Evolutionary conservation across 1,140 invertebrate species (phyloP).

Genomic region (Drosophila hydei): DNA sequence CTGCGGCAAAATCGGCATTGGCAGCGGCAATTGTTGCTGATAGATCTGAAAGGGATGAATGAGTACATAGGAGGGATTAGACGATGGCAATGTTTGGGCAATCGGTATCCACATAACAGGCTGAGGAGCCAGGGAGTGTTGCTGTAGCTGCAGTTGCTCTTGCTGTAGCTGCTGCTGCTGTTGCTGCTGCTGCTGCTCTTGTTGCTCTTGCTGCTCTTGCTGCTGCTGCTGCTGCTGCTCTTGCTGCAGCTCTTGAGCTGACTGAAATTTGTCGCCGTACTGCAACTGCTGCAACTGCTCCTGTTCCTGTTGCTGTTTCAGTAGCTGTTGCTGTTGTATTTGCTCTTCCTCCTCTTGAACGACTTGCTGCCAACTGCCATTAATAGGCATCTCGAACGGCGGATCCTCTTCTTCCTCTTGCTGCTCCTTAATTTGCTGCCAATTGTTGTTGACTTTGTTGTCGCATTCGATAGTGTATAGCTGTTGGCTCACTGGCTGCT

Average conservation of each 20-base stretch:
- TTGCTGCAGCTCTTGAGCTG: not conserved
- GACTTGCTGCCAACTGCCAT: not conserved
- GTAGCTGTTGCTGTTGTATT: conserved; percentile 2
- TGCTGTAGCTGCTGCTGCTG: not conserved
- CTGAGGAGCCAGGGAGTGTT: not conserved
- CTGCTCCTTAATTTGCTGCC: not conserved
- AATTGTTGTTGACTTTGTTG: not conserved
- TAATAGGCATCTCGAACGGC: no score
- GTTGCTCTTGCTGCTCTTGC: not conserved
- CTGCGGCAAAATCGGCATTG: no score
- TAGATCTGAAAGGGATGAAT: not conserved
- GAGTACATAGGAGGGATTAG: not conserved
- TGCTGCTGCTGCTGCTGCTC: not conserved
- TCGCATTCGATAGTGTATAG: not conserved
- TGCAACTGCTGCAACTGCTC: not conserved
- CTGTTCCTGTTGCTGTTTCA: not conserved
- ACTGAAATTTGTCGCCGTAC: not conserved
- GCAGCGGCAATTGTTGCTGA: not conserved
- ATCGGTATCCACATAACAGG: not conserved
- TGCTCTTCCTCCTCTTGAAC: conserved; percentile 1
- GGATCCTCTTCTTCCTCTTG: not conserved
- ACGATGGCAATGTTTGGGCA: not conserved
- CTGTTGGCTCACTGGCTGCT: not conserved
- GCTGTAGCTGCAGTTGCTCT: not conserved
- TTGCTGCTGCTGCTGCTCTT: not conserved